Conservation (phyloP, 2,888 invertebrate genomes). For the Flabesymbios commensalis region DNA sequence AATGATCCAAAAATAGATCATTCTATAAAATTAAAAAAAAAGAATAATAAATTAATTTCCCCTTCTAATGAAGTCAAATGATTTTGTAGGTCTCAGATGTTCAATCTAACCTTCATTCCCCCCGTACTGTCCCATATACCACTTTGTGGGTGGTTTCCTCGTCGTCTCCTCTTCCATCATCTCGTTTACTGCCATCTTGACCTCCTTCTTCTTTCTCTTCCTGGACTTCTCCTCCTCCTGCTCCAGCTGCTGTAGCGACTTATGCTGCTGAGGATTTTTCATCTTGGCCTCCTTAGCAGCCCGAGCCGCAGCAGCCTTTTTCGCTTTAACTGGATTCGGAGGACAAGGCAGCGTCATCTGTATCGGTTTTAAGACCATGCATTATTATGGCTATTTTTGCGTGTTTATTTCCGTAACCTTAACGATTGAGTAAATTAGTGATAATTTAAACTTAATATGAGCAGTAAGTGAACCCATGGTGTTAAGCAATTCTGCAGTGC, state of each 20-base stretch:
- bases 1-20: no score
- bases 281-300: conserved; percentile 53
- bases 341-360: conserved; percentile 54
- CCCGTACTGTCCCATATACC: conserved; percentile 58
- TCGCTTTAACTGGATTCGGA: conserved; percentile 54
- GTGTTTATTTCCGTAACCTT: no score
- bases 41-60: no score
- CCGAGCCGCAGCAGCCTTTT: conserved; percentile 49
- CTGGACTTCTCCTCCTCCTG: conserved; percentile 30
- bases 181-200: conserved; percentile 29
- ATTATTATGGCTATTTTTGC: no score
- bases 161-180: conserved; percentile 18
- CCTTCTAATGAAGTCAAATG: no score
- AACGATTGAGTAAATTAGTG: no score
- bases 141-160: conserved; percentile 20
- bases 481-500: no score
- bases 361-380: no score
- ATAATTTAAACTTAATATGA: no score
- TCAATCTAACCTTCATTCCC: conserved; percentile 47
- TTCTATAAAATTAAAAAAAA: no score
- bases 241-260: neutral
- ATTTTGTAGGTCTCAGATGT: no score
- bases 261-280: conserved; percentile 40
- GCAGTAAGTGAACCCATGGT: no score
- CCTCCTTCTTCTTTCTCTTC: conserved; percentile 28